Conservation (phyloP, 2,797 vertebrate genomes). For the Smutsia temminckii region DNA sequence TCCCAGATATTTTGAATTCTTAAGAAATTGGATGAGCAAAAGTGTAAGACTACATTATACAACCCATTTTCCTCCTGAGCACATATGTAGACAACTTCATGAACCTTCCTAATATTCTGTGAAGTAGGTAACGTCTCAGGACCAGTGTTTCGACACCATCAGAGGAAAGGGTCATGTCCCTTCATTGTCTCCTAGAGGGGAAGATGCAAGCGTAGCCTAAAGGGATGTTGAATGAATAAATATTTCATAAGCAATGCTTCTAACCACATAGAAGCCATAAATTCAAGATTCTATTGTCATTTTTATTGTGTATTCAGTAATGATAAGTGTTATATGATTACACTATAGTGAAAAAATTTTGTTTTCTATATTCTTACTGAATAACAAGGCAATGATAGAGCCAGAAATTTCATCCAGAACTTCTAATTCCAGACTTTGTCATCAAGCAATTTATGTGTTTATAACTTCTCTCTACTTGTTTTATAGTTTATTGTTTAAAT, state of each 20-base stretch:
- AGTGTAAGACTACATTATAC: background rate
- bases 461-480: constrained; percentile 36
- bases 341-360: constrained; percentile 19
- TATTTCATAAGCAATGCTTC: constrained; percentile 39
- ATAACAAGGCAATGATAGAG: background rate
- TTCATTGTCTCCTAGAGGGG: background rate
- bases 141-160: background rate
- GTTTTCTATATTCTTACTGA: constrained; percentile 11
- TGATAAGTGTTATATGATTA: background rate
- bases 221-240: background rate
- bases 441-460: background rate
- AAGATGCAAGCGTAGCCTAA: background rate
- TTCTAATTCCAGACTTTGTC: constrained; percentile 46
- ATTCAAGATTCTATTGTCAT: constrained; percentile 13
- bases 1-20: constrained; percentile 49
- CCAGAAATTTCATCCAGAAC: constrained; percentile 22
- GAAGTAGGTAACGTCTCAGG: background rate
- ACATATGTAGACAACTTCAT: background rate
- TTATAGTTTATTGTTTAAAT: background rate
- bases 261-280: background rate
- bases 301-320: constrained; percentile 18
- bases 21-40: background rate
- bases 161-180: background rate
- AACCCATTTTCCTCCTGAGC: background rate
- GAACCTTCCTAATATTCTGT: background rate